A percentile compares a stretch with the other conserved stretches of the same genome.
Evolutionary conservation across 30 jellyfish, hydroid and myxozoan species (phyloP).

Genomic region (Aurelia sp.): DNA sequence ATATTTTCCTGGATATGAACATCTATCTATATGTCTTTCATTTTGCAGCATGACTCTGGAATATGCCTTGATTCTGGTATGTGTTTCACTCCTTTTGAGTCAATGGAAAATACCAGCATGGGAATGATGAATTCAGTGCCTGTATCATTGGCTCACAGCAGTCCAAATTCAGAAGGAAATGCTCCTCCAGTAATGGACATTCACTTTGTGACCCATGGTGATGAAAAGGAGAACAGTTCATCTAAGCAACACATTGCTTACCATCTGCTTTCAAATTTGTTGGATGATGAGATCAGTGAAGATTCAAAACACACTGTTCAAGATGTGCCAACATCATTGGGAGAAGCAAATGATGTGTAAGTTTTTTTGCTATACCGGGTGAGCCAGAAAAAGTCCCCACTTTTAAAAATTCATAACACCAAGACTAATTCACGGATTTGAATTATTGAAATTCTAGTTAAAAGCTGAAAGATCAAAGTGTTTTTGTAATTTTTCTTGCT

Average conservation of each 20-base stretch:
- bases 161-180: slow-evolving; percentile 71
- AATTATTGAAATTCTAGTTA: no score
- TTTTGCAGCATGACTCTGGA: slow-evolving; percentile 67
- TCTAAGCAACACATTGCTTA: slow-evolving; percentile 92
- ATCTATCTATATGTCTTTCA: no score
- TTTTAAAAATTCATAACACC: no score
- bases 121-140: slow-evolving; percentile 45
- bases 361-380: background rate
- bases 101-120: slow-evolving; percentile 19
- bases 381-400: no score
- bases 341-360: slow-evolving; percentile 60
- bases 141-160: slow-evolving; percentile 70
- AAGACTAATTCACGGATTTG: no score
- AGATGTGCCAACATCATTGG: slow-evolving; percentile 8
- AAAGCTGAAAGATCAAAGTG: no score
- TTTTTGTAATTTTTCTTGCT: no score
- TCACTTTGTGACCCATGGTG: slow-evolving; percentile 20
- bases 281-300: slow-evolving; percentile 94
- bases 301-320: slow-evolving; percentile 67
- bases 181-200: slow-evolving; percentile 76
- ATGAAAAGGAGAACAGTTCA: slow-evolving; percentile 42
- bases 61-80: slow-evolving; percentile 59
- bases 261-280: slow-evolving; percentile 86
- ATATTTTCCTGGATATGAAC: no score
- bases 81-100: slow-evolving; percentile 34